Percentiles rank a stretch among this genome's conserved stretches.
Evolutionary conservation across 2,113 vertebrate species (phyloP).

Genomic region (Melanocharis versteri): DNA sequence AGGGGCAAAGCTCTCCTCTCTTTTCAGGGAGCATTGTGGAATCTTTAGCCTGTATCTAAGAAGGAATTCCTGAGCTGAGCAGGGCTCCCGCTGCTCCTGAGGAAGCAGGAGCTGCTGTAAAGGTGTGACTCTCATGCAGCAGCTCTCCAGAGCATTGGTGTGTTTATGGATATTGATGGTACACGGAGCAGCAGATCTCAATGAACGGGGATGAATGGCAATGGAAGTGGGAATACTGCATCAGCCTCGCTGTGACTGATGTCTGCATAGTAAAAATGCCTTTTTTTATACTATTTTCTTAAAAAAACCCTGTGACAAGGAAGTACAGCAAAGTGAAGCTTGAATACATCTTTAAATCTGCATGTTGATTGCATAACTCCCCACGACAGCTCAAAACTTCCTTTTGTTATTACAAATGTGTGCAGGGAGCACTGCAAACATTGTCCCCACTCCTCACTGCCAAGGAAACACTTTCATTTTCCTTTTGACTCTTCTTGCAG

Average conservation of each 20-base stretch:
- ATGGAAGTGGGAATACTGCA: neutral
- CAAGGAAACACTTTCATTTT: neutral
- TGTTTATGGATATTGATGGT: neutral
- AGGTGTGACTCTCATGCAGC: neutral
- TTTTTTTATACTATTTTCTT: neutral
- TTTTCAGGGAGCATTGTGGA: neutral
- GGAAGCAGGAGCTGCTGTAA: neutral
- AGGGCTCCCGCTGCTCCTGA: rapidly evolving
- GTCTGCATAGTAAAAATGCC: neutral
- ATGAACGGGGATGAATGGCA: neutral
- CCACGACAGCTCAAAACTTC: neutral
- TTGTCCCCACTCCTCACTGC: neutral
- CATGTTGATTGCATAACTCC: neutral
- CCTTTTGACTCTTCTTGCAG: neutral
- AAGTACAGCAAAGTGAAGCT: neutral
- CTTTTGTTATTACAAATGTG: neutral
- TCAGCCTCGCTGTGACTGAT: neutral
- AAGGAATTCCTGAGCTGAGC: neutral
- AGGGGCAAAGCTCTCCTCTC: neutral
- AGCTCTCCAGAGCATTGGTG: neutral
- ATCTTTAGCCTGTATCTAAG: neutral
- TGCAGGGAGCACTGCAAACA: neutral
- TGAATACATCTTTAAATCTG: neutral
- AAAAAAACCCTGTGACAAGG: neutral
- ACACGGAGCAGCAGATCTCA: neutral